These are phyloP conservation scores for Pterocles gutturalis DNA, from an alignment of 2,113 vertebrate species.

Conservation along the genomic window DNA sequence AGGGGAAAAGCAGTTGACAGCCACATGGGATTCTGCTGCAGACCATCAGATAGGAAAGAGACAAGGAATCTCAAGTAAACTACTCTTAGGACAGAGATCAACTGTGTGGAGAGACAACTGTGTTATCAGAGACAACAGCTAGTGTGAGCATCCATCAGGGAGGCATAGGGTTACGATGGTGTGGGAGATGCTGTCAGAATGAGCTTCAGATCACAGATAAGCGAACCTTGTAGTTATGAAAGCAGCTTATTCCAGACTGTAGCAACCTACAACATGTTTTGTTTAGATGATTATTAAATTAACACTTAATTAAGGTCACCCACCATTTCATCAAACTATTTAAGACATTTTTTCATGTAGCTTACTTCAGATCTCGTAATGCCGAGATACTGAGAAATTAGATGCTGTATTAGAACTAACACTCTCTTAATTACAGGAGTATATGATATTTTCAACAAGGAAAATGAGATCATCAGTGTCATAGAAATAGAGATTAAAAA, in stretches of 20 bases:
- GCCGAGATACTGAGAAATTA: constrained; percentile 12
- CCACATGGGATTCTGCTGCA: background rate
- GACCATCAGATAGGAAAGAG: background rate
- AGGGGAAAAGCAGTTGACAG: background rate
- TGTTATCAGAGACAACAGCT: background rate
- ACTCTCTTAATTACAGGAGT: constrained; percentile 55
- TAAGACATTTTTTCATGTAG: background rate
- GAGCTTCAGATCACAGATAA: background rate
- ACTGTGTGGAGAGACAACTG: background rate
- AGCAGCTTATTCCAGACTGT: background rate
- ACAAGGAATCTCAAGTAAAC: background rate
- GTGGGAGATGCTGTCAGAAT: background rate
- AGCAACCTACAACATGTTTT: background rate
- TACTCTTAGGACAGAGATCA: background rate
- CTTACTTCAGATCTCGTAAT: constrained; percentile 19
- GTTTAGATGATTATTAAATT: background rate
- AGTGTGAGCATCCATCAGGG: background rate
- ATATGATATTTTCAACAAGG: constrained; percentile 35
- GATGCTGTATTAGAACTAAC: constrained; percentile 10
- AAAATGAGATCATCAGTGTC: constrained; percentile 66
- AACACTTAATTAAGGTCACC: background rate
- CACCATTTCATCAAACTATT: background rate
- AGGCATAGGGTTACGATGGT: background rate
- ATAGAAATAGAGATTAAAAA: constrained; percentile 59
- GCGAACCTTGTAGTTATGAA: background rate